These are phyloP conservation scores for Montipora efflorescens DNA, from an alignment of 64 coral and sea anemone genomes.

Conservation along the genomic window DNA sequence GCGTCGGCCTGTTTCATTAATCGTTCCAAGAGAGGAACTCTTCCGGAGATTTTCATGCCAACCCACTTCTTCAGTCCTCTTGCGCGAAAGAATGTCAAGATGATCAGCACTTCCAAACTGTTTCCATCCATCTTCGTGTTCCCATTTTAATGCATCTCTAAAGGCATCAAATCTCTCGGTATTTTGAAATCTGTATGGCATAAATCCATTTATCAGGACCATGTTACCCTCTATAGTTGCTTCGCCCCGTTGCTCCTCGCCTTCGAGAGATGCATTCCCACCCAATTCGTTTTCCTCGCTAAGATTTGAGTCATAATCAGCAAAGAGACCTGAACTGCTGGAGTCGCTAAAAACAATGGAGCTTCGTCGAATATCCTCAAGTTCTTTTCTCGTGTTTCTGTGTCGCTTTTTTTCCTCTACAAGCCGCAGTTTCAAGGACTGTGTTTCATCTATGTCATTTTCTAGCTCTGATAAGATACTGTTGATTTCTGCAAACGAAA, in stretches of 20 bases:
- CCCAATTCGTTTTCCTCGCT: constrained; percentile 14
- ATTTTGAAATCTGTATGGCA: not conserved
- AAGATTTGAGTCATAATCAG: constrained; percentile 50
- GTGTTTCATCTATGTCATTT: constrained; percentile 60
- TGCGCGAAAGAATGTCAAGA: not conserved
- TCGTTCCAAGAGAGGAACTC: not conserved
- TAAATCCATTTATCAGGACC: not conserved
- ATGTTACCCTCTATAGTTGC: not conserved
- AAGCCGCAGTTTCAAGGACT: constrained; percentile 59
- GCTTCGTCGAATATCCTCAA: constrained; percentile 56
- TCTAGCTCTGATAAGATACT: constrained; percentile 29
- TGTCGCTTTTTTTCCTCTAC: constrained; percentile 59
- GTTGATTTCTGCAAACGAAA: constrained; percentile 43
- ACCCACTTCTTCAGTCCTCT: not conserved
- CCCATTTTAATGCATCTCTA: constrained; percentile 42
- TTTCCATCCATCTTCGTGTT: constrained; percentile 31
- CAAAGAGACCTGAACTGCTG: constrained; percentile 45
- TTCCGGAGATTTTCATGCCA: not conserved
- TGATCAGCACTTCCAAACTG: constrained; percentile 52
- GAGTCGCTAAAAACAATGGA: constrained; percentile 65
- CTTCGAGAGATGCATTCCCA: not conserved
- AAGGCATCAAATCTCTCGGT: not conserved
- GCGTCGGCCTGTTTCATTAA: not conserved
- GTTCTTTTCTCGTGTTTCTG: constrained; percentile 45
- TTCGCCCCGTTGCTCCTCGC: constrained; percentile 7